Base-by-base conservation (phyloP, 2,797 vertebrate genomes). In the Oreortyx pictus region DNA sequence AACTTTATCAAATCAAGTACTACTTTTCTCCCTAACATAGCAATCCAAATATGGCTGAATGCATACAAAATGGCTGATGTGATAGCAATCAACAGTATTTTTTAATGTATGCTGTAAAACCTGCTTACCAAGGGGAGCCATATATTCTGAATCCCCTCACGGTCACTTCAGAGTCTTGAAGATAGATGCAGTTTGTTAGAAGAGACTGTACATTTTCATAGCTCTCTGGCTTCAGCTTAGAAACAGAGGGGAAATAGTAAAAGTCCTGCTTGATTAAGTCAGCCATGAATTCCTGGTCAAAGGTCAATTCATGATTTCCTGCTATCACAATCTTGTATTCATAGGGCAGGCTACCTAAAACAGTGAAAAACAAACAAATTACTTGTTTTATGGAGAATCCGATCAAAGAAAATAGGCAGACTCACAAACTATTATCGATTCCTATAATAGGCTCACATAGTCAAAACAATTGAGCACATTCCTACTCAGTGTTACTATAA, bases 201-300 rank as follows among this genome's bases (percentile, higher is more conserved):
- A 99, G 98, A 7, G 99, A 98, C 97, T 99, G 99, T 93, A 99
- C 99, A 5, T 99, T 99, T 97, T 99, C 99, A 12, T 99, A 99
- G 97, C 98, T 99, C 97, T 99, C 99, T 0, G 99, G 98, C 96
- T 99, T 99, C 96, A 99, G 98, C 94, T 99, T 99, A 65, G 99
- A 99, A 90, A 99, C 99, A 2, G 99, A 99, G 0, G 99, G 99
- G 96, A 99, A 99, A 97, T 99, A 99, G 97, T 99, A 99, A 95
- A 99, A 99, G 97, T 99, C 99, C 98, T 99, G 99, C 96, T 99
- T 99, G 97, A 99, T 99, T 97, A 99, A 98, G 97, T 99, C 99
- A 0, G 99, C 99, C 99, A 99, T 99, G 97, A 99, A 99, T 97
- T 99, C 99, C 97, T 99, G 98, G 97, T 99, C 99, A 76, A 99